Conservation (phyloP, 2,113 vertebrate species). For the Coregonus clupeaformis region DNA sequence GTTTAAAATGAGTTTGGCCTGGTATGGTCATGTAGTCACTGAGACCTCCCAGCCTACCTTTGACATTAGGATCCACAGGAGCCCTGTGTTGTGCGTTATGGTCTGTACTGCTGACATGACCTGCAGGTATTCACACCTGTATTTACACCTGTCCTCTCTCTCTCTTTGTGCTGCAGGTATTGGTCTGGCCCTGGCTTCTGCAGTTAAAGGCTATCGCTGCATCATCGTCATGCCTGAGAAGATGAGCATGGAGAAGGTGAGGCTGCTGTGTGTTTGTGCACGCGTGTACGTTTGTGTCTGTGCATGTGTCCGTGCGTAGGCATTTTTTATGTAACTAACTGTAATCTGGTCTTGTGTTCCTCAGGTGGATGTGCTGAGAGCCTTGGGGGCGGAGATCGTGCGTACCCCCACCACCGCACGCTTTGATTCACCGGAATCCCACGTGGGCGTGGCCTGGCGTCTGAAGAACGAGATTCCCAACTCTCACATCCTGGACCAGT, state of each 20-base stretch:
- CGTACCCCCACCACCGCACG: constrained; percentile 90
- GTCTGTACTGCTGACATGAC: not conserved
- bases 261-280: constrained; percentile 3
- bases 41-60: too few species aligned
- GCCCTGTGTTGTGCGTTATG: too few species aligned
- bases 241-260: constrained; percentile 96
- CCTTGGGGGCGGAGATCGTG: constrained; percentile 93
- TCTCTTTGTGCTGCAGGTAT: constrained; percentile 75
- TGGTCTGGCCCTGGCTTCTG: constrained; percentile 88
- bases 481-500: constrained; percentile 94
- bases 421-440: constrained; percentile 95
- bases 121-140: not conserved
- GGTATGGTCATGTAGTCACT: too few species aligned
- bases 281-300: not conserved
- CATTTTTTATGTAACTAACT: not conserved
- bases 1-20: too few species aligned
- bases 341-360: not conserved
- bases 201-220: constrained; percentile 95
- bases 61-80: too few species aligned
- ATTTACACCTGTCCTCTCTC: not conserved
- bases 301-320: not conserved
- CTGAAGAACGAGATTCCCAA: constrained; percentile 94
- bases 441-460: constrained; percentile 94
- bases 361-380: constrained; percentile 91
- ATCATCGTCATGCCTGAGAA: constrained; percentile 98